These are phyloP conservation scores for Brachyrhaphis roseni DNA, from an alignment of 2,797 vertebrate genomes.

Conservation along the genomic window DNA sequence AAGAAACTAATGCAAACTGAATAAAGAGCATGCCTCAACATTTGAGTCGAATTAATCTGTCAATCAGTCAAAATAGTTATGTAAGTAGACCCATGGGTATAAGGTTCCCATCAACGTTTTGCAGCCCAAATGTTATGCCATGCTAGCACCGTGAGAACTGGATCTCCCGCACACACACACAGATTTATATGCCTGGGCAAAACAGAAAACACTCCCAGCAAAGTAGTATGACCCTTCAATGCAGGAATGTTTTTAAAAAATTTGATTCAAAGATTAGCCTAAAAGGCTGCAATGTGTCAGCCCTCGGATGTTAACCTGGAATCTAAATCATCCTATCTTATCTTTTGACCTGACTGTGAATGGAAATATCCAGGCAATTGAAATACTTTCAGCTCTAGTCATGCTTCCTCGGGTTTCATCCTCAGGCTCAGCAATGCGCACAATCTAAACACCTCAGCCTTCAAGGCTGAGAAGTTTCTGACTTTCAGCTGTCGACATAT, in stretches of 20 bases:
- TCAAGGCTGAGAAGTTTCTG: not conserved
- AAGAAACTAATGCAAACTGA: conserved; percentile 1
- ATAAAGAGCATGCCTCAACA: conserved; percentile 6
- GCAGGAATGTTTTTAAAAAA: conserved; percentile 58
- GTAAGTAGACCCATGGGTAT: conserved; percentile 56
- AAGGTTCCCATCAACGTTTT: conserved; percentile 65
- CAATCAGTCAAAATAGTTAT: conserved; percentile 46
- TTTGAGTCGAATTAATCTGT: conserved; percentile 30
- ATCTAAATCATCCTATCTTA: not conserved
- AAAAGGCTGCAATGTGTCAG: conserved; percentile 12
- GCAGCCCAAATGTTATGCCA: conserved; percentile 28
- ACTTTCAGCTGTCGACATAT: conserved; percentile 6
- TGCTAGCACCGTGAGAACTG: conserved; percentile 67
- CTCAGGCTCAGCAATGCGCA: not conserved
- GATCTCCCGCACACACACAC: conserved; percentile 36
- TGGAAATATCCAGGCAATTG: conserved; percentile 5
- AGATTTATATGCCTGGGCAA: conserved; percentile 8
- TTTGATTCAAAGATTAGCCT: conserved; percentile 59
- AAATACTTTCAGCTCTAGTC: not conserved
- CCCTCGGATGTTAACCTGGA: conserved; percentile 34
- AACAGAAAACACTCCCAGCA: conserved; percentile 46
- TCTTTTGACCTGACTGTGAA: conserved; percentile 12
- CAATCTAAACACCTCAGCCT: conserved; percentile 15
- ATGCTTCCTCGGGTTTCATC: conserved; percentile 20
- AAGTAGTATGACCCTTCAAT: conserved; percentile 58